Evolutionary conservation across 1,140 invertebrate genomes (phyloP).

Genomic region (Camponotus pennsylvanicus): DNA sequence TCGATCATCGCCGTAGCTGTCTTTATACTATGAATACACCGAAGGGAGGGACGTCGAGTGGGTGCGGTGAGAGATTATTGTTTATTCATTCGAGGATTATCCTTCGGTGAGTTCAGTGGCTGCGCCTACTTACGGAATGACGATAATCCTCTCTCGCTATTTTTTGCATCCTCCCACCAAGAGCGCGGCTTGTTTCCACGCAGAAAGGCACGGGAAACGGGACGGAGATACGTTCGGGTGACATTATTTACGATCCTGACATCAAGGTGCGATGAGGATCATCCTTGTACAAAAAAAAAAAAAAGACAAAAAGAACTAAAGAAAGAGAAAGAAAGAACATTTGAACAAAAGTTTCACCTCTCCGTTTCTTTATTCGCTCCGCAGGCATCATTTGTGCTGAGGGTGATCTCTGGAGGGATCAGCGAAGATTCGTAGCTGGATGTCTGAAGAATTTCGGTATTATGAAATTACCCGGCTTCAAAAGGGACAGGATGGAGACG

Average conservation of each 20-base stretch:
- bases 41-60: conserved; percentile 46
- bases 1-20: conserved; percentile 26
- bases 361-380: conserved; percentile 86
- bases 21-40: conserved; percentile 21
- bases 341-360: not conserved
- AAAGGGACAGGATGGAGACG: conserved; percentile 89
- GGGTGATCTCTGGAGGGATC: conserved; percentile 93
- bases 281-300: not conserved
- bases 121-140: conserved; percentile 80
- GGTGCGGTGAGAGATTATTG: conserved; percentile 78
- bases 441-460: conserved; percentile 93
- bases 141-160: conserved; percentile 78
- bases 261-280: conserved; percentile 39
- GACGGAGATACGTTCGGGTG: conserved; percentile 24
- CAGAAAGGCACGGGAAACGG: not conserved
- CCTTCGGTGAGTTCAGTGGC: conserved; percentile 80
- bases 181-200: not conserved
- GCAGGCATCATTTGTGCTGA: conserved; percentile 93
- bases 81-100: conserved; percentile 83
- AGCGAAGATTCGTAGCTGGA: conserved; percentile 90
- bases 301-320: conserved; percentile 6
- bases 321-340: conserved; percentile 14
- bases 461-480: conserved; percentile 87
- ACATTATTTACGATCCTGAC: conserved; percentile 20
- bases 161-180: conserved; percentile 67